Percentiles rank a stretch among this genome's conserved stretches.
Conservation (phyloP, 2,888 invertebrate species). For the Lottia gigantea region DNA sequence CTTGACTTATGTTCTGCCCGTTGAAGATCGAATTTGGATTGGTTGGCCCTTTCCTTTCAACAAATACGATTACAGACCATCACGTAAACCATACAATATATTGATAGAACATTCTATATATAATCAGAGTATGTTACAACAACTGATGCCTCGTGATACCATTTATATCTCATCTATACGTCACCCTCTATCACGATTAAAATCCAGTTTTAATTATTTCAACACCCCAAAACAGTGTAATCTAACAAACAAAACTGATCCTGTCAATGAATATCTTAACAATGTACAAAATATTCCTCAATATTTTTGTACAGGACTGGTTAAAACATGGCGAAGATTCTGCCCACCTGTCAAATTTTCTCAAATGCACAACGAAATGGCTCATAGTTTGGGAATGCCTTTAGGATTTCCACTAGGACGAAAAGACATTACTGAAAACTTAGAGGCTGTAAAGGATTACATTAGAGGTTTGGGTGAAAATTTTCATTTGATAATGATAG, state of each 20-base stretch:
- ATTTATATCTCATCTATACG: constrained; percentile 59
- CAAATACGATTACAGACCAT: constrained; percentile 50
- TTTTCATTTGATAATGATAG: constrained; percentile 61
- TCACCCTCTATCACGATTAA: constrained; percentile 60
- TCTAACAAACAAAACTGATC: constrained; percentile 36
- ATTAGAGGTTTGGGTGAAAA: constrained; percentile 47
- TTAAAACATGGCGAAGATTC: constrained; percentile 28
- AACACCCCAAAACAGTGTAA: constrained; percentile 45
- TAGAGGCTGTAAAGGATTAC: constrained; percentile 38
- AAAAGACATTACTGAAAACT: constrained; percentile 39
- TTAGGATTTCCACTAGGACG: constrained; percentile 55
- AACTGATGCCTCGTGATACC: constrained; percentile 55
- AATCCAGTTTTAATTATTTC: constrained; percentile 62
- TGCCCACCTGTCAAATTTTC: constrained; percentile 62
- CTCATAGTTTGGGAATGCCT: constrained; percentile 63
- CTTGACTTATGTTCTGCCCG: constrained; percentile 59
- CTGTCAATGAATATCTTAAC: constrained; percentile 48
- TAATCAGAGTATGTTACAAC: constrained; percentile 45
- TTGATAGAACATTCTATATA: constrained; percentile 62
- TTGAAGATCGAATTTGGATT: constrained; percentile 52
- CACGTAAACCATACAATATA: constrained; percentile 49
- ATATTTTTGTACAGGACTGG: constrained; percentile 44
- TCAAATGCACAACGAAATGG: constrained; percentile 57
- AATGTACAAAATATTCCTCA: constrained; percentile 54
- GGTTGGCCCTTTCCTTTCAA: constrained; percentile 63